Evolutionary conservation across 2,888 invertebrate species (phyloP), one percentile per base, ranked within the genome.

Genomic region (Loripinus fragilis): DNA sequence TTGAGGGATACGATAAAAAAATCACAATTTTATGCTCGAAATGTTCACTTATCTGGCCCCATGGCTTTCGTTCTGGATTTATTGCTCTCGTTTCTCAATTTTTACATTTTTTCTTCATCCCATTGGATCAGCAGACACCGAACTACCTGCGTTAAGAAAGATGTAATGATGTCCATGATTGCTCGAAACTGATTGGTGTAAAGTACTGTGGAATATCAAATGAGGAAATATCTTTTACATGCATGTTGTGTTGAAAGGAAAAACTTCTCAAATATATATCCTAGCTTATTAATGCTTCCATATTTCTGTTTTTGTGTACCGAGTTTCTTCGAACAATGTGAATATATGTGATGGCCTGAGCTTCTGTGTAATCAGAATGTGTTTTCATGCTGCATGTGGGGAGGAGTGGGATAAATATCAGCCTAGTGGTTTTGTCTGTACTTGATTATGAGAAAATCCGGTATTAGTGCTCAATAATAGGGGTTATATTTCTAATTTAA

Each of bases 141-240:
- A 55, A 55, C 55, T 10, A 38, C 23, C 55, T 3, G 48, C n/a
- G 33, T 35, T 45, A 71, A 71, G 74, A 81, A 84, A 79, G 84
- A 81, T 81, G 81, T 84, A 38, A n/a, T 73, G 73, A 76, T 81
- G 76, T 74, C 71, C 76, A 78, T 76, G 72, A 72, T 66, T 66
- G 38, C 41, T 42, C 66, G n/a, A 66, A 66, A 25, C 23, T 23
- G 55, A 55, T 25, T 55, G 55, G 28, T 28, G 55, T 12, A 38
- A 38, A 38, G 12, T 38, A 38, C 38, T 38, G 7, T 12, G 12
- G 38, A 38, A 38, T 8, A 38, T n/a, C n/a, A n/a, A n/a, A n/a
- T n/a, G n/a, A n/a, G 7, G 12, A 38, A 38, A 38, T 38, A 38
- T 38, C n/a, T 38, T 38, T 38, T 5, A 12, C 38, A 8, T 38